Evolutionary conservation across 2,888 invertebrate species (phyloP), one percentile per base, ranked within the genome.

Genomic region (Noctua janthina): DNA sequence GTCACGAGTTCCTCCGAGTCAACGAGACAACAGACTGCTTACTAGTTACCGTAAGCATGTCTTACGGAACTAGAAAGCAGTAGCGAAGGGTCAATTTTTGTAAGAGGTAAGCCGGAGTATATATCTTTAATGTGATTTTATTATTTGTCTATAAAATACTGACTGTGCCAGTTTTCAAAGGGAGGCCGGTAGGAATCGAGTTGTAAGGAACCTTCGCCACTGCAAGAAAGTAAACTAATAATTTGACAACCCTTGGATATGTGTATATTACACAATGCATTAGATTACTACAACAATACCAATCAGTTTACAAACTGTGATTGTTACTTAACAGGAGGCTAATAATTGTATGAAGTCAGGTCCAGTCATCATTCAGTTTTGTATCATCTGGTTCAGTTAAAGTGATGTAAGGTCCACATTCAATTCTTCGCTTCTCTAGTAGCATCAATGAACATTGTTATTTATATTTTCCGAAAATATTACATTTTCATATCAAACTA

Each of bases 231-330:
- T 78, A 35, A 56, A 78, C 29, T n/a, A 49, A 23, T 39, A 2
- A 8, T 62, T 4, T 70, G 11, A 71, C 54, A 64, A 70, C 29
- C 23, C 46, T 23, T 17, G 6, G 35, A 64, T 71, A 80, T 64
- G 69, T 20, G 20, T 46, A 3, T 17, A 15, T 51, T 59, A 54
- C 43, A 79, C 64, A 81, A 66, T 72, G 72, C 35, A 71, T 71
- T 29, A 29, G 29, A 29, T 62, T 51, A 35, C 43, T 46, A 70
- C 13, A 3, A 46, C 81, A 64, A 17, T 35, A 20, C 11, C 35
- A n/a, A 73, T 51, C 20, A 15, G 67, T 76, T 82, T 76, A 62
- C 54, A 76, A 83, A 82, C 67, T 49, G 15, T n/a, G 29, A 74
- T 20, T 59, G 35, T 64, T 35, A 35, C 20, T 66, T 29, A 1